phyloP scores from a whole-genome alignment of 1,140 invertebrate species.

The Cotesia glomerata region DNA sequence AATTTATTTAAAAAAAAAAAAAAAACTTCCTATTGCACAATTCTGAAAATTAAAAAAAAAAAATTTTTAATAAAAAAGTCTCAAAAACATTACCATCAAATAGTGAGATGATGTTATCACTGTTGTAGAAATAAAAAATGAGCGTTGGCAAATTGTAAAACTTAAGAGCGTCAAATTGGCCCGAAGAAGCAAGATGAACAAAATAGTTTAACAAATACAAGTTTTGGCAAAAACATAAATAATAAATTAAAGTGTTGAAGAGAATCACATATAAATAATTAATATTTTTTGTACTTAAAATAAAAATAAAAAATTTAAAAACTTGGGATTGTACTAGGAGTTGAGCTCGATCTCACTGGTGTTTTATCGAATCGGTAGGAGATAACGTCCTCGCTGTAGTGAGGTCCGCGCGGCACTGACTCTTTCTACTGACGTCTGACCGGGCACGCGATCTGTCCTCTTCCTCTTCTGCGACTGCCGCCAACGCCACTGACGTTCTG shows the following conservation, averaged over 20 bases:
- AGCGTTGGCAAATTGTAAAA: background rate
- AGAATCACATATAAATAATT: background rate
- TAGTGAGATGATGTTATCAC: too few species aligned
- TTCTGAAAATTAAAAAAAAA: too few species aligned
- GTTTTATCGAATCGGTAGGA: background rate
- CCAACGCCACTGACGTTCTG: conserved; percentile 2
- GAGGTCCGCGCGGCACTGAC: conserved; percentile 57
- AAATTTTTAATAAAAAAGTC: background rate
- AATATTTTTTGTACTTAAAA: background rate
- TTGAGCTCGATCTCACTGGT: background rate
- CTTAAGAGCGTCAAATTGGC: too few species aligned
- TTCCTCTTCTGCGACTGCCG: conserved; percentile 11
- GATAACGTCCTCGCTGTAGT: conserved; percentile 49
- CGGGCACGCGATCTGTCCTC: conserved; percentile 25
- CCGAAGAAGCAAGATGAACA: background rate
- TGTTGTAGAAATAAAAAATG: background rate
- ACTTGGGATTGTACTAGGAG: too few species aligned
- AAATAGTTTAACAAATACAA: background rate
- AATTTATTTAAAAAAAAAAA: too few species aligned
- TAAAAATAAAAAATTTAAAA: background rate
- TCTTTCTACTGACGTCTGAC: conserved; percentile 37
- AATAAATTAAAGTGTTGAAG: conserved; percentile 25
- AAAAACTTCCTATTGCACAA: too few species aligned
- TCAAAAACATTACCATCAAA: background rate
- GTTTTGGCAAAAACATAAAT: conserved; percentile 28